Evolutionary conservation across 2,113 vertebrate genomes (phyloP).

Genomic region (Phalacrocorax pelagicus): DNA sequence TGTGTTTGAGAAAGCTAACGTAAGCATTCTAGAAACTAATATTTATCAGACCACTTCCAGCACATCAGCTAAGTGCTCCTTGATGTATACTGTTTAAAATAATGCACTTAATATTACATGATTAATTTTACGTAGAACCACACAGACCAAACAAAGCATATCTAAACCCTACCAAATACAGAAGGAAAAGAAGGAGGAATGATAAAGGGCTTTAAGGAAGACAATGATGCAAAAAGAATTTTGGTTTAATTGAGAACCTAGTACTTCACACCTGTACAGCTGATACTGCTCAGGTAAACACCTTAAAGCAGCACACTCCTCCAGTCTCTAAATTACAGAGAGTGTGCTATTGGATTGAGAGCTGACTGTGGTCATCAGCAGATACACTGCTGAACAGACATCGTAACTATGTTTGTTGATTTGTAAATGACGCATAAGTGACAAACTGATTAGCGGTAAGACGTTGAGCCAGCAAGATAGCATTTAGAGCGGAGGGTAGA

Average conservation of each 20-base stretch:
- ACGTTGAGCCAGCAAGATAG: background rate
- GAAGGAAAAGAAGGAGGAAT: background rate
- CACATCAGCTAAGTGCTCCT: background rate
- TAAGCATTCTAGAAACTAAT: background rate
- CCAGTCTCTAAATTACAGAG: background rate
- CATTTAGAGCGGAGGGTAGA: background rate
- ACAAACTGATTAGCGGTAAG: background rate
- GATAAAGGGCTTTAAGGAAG: background rate
- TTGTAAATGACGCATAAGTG: background rate
- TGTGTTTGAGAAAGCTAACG: background rate
- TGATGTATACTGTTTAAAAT: background rate
- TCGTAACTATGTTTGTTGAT: background rate
- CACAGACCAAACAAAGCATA: background rate
- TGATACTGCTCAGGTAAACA: background rate
- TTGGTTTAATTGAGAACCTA: background rate
- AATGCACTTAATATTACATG: background rate
- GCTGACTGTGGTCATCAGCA: background rate
- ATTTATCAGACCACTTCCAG: background rate
- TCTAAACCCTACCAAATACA: background rate
- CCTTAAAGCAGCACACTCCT: background rate
- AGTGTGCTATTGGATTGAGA: background rate
- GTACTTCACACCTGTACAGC: background rate
- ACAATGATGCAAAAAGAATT: background rate
- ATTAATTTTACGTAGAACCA: background rate
- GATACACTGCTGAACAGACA: background rate